Conservation (phyloP, 2,113 vertebrate genomes). For the Nesogale talazaci region DNA sequence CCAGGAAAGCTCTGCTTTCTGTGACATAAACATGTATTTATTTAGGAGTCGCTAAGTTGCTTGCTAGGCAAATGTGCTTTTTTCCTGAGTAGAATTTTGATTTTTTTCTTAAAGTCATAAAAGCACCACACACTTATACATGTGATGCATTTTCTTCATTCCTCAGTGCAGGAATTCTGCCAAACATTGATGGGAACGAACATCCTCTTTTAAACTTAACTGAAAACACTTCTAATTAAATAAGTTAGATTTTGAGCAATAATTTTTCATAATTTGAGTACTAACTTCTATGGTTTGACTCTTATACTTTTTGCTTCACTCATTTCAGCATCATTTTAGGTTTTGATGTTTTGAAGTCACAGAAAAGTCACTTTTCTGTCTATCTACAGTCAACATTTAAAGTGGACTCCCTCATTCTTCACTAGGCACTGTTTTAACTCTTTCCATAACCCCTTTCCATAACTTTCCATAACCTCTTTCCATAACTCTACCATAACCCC, state of each 20-base stretch:
- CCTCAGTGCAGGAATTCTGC: constrained; percentile 41
- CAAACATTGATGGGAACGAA: constrained; percentile 11
- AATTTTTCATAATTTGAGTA: not conserved
- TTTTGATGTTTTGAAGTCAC: not conserved
- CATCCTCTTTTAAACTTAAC: constrained; percentile 64
- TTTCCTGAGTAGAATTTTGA: constrained; percentile 44
- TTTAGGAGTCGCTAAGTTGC: not conserved
- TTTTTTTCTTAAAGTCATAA: constrained; percentile 28
- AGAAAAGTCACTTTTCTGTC: not conserved
- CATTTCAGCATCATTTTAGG: constrained; percentile 44
- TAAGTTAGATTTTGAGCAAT: constrained; percentile 46
- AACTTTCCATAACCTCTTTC: too few species aligned
- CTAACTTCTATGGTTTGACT: constrained; percentile 35
- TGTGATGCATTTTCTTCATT: constrained; percentile 38
- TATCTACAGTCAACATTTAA: not conserved
- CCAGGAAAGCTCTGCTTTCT: not conserved
- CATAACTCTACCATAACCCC: not conserved
- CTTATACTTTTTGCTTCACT: constrained; percentile 20
- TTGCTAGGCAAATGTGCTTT: constrained; percentile 41
- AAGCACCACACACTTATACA: not conserved
- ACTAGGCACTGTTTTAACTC: not conserved
- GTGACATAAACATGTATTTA: not conserved
- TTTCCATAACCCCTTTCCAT: too few species aligned
- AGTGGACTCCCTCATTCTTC: not conserved
- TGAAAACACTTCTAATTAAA: constrained; percentile 60